phyloP scores from a whole-genome alignment of 1,140 invertebrate genomes.

The Ceratina japonica region DNA sequence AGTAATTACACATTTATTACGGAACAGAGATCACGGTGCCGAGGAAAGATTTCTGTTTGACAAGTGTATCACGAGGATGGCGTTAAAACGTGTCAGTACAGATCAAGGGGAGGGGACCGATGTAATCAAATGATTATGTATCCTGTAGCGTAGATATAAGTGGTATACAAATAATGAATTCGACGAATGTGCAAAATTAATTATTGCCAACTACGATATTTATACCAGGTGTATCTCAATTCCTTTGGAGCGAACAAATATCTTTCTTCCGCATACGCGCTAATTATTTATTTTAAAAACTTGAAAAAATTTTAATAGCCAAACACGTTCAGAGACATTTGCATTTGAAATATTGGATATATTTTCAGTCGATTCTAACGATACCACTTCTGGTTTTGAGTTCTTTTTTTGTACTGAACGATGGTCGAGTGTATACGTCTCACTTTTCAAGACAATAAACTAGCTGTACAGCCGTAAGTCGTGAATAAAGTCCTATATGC shows the following conservation, averaged over 20 bases:
- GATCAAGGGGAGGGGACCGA: background rate
- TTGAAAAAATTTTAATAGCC: too few relatives aligned
- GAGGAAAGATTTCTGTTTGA: background rate
- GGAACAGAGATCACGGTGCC: background rate
- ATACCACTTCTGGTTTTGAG: too few relatives aligned
- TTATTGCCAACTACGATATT: background rate
- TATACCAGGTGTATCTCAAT: background rate
- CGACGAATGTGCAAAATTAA: background rate
- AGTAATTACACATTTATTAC: background rate
- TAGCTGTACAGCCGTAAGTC: too few relatives aligned
- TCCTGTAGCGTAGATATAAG: conserved; percentile 8
- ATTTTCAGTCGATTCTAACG: too few relatives aligned
- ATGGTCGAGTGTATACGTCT: too few relatives aligned
- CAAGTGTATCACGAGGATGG: background rate
- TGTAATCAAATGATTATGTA: conserved; percentile 6
- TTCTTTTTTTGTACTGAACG: too few relatives aligned
- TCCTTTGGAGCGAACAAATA: background rate
- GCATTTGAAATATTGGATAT: too few relatives aligned
- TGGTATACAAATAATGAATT: conserved; percentile 16
- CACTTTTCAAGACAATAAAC: too few relatives aligned
- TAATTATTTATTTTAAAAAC: too few relatives aligned
- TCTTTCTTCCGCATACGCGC: too few relatives aligned
- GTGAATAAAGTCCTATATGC: too few relatives aligned
- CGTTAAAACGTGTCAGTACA: background rate
- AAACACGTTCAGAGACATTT: too few relatives aligned